Conservation (phyloP, 1,140 invertebrate genomes). For the Euborellia annulipes region DNA sequence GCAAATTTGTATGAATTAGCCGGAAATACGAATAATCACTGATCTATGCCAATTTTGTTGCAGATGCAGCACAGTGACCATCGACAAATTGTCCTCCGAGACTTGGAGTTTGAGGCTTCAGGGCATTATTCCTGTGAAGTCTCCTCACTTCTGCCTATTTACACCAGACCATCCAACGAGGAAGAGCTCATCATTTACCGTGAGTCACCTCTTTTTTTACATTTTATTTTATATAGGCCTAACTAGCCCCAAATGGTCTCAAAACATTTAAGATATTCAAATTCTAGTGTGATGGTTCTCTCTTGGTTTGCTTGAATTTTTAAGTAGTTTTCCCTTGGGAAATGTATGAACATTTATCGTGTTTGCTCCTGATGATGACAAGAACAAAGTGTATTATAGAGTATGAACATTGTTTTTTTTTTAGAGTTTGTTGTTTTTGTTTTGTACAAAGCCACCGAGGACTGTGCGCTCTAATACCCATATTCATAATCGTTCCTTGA, state of each 20-base stretch:
- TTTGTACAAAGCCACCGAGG: no score
- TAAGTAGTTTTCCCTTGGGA: not conserved
- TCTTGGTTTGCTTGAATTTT: not conserved
- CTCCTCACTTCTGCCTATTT: constrained; percentile 49
- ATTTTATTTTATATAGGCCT: not conserved
- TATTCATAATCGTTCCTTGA: no score
- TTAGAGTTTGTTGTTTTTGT: no score
- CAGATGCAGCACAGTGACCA: constrained; percentile 53
- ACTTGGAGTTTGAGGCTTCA: constrained; percentile 53
- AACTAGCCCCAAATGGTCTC: constrained; percentile 6
- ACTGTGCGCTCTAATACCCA: no score
- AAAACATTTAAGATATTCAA: not conserved
- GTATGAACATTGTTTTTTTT: no score
- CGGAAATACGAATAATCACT: no score
- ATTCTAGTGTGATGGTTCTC: not conserved
- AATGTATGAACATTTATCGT: no score
- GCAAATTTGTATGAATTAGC: no score
- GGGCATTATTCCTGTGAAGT: constrained; percentile 60
- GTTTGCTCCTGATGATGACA: no score
- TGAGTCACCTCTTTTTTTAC: constrained; percentile 29
- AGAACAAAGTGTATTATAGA: no score
- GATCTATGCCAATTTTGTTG: no score
- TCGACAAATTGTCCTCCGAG: constrained; percentile 52
- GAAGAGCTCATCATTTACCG: constrained; percentile 59
- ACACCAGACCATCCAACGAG: constrained; percentile 49